These are phyloP conservation scores for Sicus ferrugineus DNA, from an alignment of 2,888 invertebrate genomes.

Conservation along the genomic window DNA sequence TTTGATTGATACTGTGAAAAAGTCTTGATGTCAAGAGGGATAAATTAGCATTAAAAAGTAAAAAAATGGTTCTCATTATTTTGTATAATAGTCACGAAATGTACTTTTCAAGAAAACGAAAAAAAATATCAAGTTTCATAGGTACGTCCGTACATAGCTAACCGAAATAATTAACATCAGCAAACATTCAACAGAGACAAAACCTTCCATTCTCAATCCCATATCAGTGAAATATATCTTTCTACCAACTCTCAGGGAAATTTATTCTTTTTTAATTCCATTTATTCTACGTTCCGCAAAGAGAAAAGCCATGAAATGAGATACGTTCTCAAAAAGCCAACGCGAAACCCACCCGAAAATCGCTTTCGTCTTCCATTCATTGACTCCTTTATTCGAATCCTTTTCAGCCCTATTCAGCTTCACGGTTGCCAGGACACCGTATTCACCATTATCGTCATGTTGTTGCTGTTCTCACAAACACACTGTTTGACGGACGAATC, in stretches of 20 bases:
- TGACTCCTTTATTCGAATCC: slow-evolving; percentile 1
- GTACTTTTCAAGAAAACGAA: no score
- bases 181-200: no score
- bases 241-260: not conserved
- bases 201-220: no score
- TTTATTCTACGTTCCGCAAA: not conserved
- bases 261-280: not conserved
- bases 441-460: slow-evolving; percentile 1
- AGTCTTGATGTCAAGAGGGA: no score
- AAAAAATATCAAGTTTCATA: no score
- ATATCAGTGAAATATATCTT: no score
- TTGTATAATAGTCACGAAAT: no score
- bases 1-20: no score
- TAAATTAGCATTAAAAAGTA: no score
- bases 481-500: not conserved
- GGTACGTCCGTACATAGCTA: no score
- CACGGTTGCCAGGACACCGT: slow-evolving; percentile 3
- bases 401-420: not conserved
- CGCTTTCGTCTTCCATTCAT: not conserved
- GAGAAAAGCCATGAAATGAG: slow-evolving; percentile 3
- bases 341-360: not conserved
- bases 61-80: no score
- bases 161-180: no score
- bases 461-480: not conserved
- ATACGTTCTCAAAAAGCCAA: slow-evolving; percentile 3